Conservation (phyloP, 2,888 invertebrate genomes). For the Andrena marginata region DNA sequence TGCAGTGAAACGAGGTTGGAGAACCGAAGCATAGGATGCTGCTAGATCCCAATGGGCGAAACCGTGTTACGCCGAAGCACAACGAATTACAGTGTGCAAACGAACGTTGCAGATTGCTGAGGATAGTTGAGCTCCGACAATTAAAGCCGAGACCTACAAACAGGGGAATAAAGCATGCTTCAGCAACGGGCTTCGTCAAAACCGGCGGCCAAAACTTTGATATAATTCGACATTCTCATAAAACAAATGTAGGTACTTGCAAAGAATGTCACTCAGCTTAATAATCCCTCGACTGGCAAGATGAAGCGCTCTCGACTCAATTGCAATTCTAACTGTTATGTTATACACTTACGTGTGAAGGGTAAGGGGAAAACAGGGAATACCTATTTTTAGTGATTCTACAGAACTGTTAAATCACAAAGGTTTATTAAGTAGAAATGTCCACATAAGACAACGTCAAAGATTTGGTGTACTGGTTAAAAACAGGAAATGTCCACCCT, state of each 20-base stretch:
- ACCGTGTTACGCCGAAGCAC: conserved; percentile 31
- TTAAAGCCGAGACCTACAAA: conserved; percentile 39
- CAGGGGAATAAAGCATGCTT: conserved; percentile 18
- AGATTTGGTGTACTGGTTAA: too few relatives aligned
- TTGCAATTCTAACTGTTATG: too few relatives aligned
- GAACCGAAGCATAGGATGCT: conserved; percentile 30
- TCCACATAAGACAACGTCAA: too few relatives aligned
- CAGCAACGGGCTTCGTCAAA: conserved; percentile 19
- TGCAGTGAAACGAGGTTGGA: conserved; percentile 41
- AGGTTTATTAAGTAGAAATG: too few relatives aligned
- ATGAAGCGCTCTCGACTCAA: too few relatives aligned
- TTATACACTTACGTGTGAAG: too few relatives aligned
- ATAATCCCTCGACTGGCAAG: too few relatives aligned
- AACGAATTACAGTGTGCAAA: conserved; percentile 47
- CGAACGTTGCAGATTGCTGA: conserved; percentile 37
- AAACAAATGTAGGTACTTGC: not conserved
- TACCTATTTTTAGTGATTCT: too few relatives aligned
- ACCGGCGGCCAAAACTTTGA: not conserved
- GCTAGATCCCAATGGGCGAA: conserved; percentile 44
- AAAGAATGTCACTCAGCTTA: too few relatives aligned
- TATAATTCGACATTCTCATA: not conserved
- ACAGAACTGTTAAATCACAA: too few relatives aligned
- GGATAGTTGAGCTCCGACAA: conserved; percentile 35
- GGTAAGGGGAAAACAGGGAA: too few relatives aligned
- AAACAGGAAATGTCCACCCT: too few relatives aligned